Base-by-base conservation (phyloP, 2,888 invertebrate species). In the Volucella zonaria region DNA sequence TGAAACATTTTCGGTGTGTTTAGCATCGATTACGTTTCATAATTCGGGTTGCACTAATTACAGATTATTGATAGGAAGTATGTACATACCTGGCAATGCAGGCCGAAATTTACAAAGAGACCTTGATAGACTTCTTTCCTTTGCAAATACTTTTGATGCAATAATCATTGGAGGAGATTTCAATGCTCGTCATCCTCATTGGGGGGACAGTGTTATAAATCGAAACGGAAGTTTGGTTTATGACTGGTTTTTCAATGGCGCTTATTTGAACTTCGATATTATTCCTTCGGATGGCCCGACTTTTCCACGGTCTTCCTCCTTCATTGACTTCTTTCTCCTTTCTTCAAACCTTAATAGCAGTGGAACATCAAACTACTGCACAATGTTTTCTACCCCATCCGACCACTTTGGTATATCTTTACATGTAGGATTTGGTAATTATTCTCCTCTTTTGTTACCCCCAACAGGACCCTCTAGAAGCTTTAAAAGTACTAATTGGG, bases 261-360 rank as follows among this genome's bases (percentile, higher is more conserved):
- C 23, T 23, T 23, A 23, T 23, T 23, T 23, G 23, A 23, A 23
- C 23, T 3, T 23, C 2, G 4, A 23, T 3, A 23, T 23, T 23
- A 23, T 23, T 23, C 23, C 23, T 23, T 38, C 62, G 31, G 61
- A 61, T 61, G 45, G 45, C 9, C 61, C 45, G 1, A 61, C 45
- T n/a, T 61, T 61, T n/a, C 45, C 61, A 31, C 61, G 61, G 9
- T 61, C 61, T 9, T 61, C 45, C 9, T 61, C 61, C 12, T 61
- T 12, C 8, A 61, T 61, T 31, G 61, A 61, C 18, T 61, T 61
- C 6, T 61, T 61, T 12, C 45, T 61, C 14, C 12, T 45, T 45
- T 61, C 61, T 45, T 45, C 61, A n/a, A 61, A 47, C 1, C n/a
- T 47, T 6, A 61, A 47, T 45, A 61, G 45, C 31, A 45, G 45